Base-by-base conservation (phyloP, 1,140 invertebrate genomes). In the Heliconius himera region DNA sequence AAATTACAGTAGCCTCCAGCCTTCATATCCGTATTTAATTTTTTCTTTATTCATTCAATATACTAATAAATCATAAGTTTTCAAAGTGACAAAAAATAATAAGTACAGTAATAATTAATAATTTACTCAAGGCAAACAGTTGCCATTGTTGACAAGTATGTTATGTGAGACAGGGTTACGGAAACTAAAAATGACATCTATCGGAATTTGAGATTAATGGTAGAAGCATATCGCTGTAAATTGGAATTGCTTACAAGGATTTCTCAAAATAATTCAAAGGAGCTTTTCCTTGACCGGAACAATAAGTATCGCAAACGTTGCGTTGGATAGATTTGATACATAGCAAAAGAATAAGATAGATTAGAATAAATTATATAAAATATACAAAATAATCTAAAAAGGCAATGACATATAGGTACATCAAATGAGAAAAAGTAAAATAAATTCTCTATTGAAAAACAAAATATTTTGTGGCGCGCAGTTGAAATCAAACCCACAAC, bases 161-260 rank as follows among this genome's bases (percentile, higher is more conserved):
- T 66, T 66, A 29, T 66, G 26, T 66, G 18, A 66, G 26, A 29
- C 60, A 29, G 60, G 13, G 60, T 66, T 66, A 66, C 60, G 60
- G 60, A 66, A 66, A 66, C 60, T 66, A 66, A 66, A 26, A 66
- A 66, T 66, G 60, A 66, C 60, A 66, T 66, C 26, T 29, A 66
- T 66, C 60, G 22, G 60, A 26, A 66, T 66, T 66, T 66, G n/a
- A 66, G 60, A 66, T 66, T 66, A 66, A 66, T 66, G 9, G 26
- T 66, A 29, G 22, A 66, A 26, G 13, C 60, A 66, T 66, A 66
- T 66, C 54, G 60, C 26, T 66, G 22, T 29, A 66, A 66, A 29
- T 29, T 26, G 26, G 26, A 16, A 66, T 26, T 29, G 41, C 41
- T 3, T 46, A 26, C 60, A 66, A 66, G 60, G 60, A 66, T 29